phyloP scores from a whole-genome alignment of 2,797 vertebrate genomes.

The Moxostoma hubbsi region DNA sequence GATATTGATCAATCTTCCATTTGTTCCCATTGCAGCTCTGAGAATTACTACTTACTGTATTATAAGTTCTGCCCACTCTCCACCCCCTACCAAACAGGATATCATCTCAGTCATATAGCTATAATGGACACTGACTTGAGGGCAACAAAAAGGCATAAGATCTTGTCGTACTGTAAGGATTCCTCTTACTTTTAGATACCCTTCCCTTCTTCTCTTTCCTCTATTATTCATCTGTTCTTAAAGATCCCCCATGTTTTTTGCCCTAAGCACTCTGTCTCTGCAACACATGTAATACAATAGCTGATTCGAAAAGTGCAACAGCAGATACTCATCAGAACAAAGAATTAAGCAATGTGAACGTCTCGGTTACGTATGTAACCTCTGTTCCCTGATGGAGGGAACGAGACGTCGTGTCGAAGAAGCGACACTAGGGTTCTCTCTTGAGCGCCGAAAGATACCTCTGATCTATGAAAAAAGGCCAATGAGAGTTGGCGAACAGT shows the following conservation, averaged over 20 bases:
- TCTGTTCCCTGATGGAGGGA: no score
- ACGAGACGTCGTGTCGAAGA: no score
- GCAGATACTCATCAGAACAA: conserved; percentile 10
- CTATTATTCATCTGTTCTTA: conserved; percentile 69
- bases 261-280: conserved; percentile 37
- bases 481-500: no score
- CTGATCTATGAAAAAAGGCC: no score
- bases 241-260: conserved; percentile 44
- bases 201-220: conserved; percentile 49
- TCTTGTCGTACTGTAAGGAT: no score
- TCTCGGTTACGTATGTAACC: no score
- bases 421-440: no score
- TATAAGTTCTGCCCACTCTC: conserved; percentile 39
- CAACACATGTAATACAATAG: conserved; percentile 53
- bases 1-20: conserved; percentile 67
- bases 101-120: conserved; percentile 17
- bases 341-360: neutral
- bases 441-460: no score
- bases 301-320: conserved; percentile 31
- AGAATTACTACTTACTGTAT: conserved; percentile 58
- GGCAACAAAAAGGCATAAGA: no score
- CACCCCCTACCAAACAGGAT: neutral
- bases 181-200: conserved; percentile 56
- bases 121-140: neutral
- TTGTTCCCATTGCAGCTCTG: conserved; percentile 51